phyloP scores from a whole-genome alignment of 2,888 invertebrate species.

The Drosophila tanythrix region DNA sequence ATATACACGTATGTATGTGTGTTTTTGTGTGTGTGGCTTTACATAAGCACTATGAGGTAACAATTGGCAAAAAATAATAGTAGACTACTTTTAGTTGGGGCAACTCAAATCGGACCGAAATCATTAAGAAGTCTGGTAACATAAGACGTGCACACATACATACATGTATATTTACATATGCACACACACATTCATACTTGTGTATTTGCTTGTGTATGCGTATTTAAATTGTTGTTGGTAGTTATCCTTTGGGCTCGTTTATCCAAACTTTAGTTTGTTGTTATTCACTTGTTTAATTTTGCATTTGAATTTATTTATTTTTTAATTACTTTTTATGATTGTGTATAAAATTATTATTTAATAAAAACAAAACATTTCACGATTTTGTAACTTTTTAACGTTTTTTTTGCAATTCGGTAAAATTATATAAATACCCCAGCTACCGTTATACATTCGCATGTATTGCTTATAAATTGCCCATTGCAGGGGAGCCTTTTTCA shows the following conservation, averaged over 20 bases:
- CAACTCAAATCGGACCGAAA: neutral
- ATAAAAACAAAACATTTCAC: neutral
- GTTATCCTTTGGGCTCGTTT: neutral
- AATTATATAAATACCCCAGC: constrained; percentile 26
- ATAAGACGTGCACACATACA: neutral
- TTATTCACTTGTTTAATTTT: neutral
- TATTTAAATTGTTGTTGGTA: neutral
- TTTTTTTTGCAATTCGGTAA: neutral
- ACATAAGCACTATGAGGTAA: constrained; percentile 32
- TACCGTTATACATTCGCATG: constrained; percentile 1
- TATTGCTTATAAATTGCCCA: constrained; percentile 7
- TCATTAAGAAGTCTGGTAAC: neutral
- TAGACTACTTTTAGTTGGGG: neutral
- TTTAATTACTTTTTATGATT: neutral
- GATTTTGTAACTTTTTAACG: neutral
- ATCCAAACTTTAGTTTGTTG: neutral
- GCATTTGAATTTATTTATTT: neutral
- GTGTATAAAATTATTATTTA: neutral
- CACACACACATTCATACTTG: neutral
- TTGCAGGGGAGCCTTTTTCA: constrained; percentile 6
- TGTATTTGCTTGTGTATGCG: neutral
- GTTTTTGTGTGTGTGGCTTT: neutral
- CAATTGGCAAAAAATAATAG: constrained; percentile 8
- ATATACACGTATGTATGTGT: neutral
- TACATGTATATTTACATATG: neutral